phyloP scores from a whole-genome alignment of 2,888 invertebrate species.

The Theristus sp. region DNA sequence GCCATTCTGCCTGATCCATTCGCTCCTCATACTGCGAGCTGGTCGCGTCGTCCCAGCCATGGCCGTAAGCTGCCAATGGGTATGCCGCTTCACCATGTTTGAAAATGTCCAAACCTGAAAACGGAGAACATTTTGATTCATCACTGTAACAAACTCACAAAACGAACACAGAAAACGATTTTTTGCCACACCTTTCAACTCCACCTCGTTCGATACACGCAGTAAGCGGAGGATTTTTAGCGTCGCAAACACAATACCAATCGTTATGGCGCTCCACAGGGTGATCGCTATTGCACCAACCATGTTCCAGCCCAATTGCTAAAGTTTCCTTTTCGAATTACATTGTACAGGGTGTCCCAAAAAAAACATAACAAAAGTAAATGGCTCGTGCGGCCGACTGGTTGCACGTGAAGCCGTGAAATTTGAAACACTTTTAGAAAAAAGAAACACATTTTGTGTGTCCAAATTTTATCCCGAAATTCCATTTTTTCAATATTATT shows the following conservation, averaged over 20 bases:
- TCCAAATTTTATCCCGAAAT: no score
- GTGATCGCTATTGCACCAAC: conserved; percentile 30
- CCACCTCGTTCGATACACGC: conserved; percentile 20
- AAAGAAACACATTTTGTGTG: no score
- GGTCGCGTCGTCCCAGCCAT: conserved; percentile 2
- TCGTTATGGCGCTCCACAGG: conserved; percentile 29
- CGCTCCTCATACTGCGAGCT: background rate
- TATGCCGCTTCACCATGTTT: conserved; percentile 37
- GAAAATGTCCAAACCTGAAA: conserved; percentile 33
- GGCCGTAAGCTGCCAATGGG: conserved; percentile 27
- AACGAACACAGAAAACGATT: background rate
- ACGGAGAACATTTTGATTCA: background rate
- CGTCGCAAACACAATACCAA: conserved; percentile 29
- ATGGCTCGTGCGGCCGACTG: no score
- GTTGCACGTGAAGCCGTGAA: no score
- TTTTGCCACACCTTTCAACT: conserved; percentile 23
- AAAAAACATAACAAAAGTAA: no score
- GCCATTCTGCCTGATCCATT: background rate
- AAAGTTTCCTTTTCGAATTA: no score
- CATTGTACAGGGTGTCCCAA: no score
- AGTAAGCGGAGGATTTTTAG: conserved; percentile 22
- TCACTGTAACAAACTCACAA: background rate
- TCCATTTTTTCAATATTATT: no score
- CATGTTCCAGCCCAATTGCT: conserved; percentile 30
- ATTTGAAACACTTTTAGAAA: no score